Conservation (phyloP, 2,113 vertebrate genomes). For the Podarcis raffonei region DNA sequence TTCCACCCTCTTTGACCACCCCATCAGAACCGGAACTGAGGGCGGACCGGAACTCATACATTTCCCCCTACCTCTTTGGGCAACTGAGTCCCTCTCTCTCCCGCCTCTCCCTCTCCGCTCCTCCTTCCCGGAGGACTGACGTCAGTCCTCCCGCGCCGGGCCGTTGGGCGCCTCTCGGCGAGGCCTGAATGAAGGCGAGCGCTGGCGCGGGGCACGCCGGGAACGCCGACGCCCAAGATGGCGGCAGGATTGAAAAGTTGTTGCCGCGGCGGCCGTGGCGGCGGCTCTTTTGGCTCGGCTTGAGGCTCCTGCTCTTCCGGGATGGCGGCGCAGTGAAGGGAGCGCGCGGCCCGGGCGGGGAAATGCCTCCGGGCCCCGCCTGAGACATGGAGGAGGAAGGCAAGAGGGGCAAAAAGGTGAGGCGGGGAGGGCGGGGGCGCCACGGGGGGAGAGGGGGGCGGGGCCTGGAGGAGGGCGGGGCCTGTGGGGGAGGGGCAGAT, state of each 20-base stretch:
- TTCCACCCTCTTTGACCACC: not conserved
- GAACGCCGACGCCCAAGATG: conserved; percentile 91
- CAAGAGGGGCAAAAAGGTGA: conserved; percentile 93
- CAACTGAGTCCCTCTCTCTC: accelerated
- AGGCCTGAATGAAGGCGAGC: not conserved
- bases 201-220: conserved; percentile 75
- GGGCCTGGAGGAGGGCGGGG: accelerated
- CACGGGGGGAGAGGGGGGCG: not conserved
- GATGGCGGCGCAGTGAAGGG: conserved; percentile 5
- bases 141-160: conserved; percentile 26
- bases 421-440: not conserved
- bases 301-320: conserved; percentile 33
- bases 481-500: not conserved
- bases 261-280: conserved; percentile 3
- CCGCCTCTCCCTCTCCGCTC: accelerated
- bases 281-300: conserved; percentile 35
- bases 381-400: conserved; percentile 92
- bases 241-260: conserved; percentile 89
- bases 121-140: not conserved
- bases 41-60: too few species aligned
- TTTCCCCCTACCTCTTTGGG: not conserved
- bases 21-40: not conserved
- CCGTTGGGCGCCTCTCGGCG: not conserved
- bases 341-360: not conserved
- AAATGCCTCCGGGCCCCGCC: conserved; percentile 27